Percentiles rank a stretch among this genome's conserved stretches.
Evolutionary conservation across 2,797 vertebrate genomes (phyloP).

Genomic region (Microhierax caerulescens): DNA sequence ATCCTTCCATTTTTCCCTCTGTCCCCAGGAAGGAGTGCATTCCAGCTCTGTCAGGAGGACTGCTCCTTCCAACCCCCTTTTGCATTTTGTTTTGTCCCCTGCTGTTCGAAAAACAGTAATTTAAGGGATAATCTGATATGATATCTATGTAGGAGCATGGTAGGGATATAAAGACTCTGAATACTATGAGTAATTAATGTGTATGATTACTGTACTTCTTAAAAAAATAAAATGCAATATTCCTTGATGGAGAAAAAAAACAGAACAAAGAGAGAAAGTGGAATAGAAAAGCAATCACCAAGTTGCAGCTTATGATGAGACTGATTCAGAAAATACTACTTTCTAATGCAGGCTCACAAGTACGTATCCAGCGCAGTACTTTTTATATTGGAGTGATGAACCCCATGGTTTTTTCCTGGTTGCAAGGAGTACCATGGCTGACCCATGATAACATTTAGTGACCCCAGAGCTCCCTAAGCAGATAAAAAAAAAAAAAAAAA

Average conservation of each 20-base stretch:
- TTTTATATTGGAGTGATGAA: neutral
- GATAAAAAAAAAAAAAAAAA: neutral
- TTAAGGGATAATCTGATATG: neutral
- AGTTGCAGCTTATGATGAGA: neutral
- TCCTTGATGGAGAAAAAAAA: neutral
- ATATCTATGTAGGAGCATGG: neutral
- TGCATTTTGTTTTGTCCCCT: neutral
- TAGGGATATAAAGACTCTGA: neutral
- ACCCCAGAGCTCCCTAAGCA: neutral
- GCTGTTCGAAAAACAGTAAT: neutral
- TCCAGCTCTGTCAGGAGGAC: neutral
- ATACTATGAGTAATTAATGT: neutral
- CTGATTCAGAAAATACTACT: neutral
- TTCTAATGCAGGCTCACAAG: neutral
- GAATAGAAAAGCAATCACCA: neutral
- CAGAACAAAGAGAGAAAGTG: neutral
- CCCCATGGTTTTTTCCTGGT: neutral
- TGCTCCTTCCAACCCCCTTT: neutral
- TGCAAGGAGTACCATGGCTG: neutral
- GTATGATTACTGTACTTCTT: no score
- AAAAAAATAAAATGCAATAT: neutral
- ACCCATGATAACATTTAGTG: neutral
- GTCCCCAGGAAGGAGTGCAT: neutral
- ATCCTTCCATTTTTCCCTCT: neutral
- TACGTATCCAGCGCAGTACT: neutral